Evolutionary conservation across 2,888 invertebrate genomes (phyloP), one percentile per base, ranked within the genome.

Genomic region (Lordiphosa andalusiaca): DNA sequence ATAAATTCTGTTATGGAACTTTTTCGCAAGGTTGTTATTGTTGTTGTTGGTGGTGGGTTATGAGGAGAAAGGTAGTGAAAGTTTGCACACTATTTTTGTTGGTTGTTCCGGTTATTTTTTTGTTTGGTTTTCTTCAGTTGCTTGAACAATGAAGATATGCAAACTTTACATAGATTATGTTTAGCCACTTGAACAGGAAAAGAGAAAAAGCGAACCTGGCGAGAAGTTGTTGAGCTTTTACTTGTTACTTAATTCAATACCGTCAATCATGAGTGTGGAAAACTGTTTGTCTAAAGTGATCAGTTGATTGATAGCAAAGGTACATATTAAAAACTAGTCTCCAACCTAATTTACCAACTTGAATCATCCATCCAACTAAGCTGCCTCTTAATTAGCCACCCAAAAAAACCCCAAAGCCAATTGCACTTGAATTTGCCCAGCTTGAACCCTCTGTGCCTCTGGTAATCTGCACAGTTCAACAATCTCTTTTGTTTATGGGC

Each of bases 1-100:
- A 77, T 77, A 81, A 81, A 81, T 77, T 77, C 70, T 81, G 64
- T 74, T 77, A 81, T 77, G 60, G 58, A 77, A 77, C 77, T 77
- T 75, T 81, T 71, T 67, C 46, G 56, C 76, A 67, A 73, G 73
- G 76, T 56, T 59, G 51, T 48, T 56, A 54, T 48, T 61, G 57
- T 25, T 25, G 6, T 25, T 41, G 12, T 25, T 13, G 30, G 10
- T 13, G 30, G 10, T 30, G 44, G 44, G 16, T n/a, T 10, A 16
- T 44, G 12, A 6, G 21, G 40, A 23, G 33, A 30, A 33, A 10
- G 33, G 9, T 33, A 44, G 44, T 44, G 44, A 44, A 44, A 44
- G 44, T 44, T 44, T 44, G 16, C 44, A 30, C 33, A 44, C 44
- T 33, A 44, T 44, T 44, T 44, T 33, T 44, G 44, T 25, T 44